Evolutionary conservation across 1,140 invertebrate species (phyloP), one percentile per base, ranked within the genome.

Genomic region (Radopholus similis): DNA sequence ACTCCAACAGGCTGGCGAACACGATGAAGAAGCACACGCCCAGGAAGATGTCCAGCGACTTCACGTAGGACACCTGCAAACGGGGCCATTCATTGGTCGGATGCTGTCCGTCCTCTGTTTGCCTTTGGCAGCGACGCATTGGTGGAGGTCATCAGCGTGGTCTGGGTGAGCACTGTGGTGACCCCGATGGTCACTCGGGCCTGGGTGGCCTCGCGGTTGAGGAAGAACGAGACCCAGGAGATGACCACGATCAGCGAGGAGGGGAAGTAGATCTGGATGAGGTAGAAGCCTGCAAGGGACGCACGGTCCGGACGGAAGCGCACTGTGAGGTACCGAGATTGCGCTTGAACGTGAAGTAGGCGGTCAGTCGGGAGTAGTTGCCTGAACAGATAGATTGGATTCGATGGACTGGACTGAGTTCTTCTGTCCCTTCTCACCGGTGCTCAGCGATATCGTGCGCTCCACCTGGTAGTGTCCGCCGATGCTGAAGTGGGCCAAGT

Each of bases 231-330:
- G 82, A 84, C 78, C 80, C 81, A 83, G 13, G 69, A 74, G 40
- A 75, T 78, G 0, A 75, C 83, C 38, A 83, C 82, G 15, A 71
- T 73, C 65, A 97, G 88, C 83, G 91, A 91, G 83, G 93, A 95
- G 75, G 94, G 94, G 86, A 97, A 95, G 88, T 97, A 97, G 85
- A 97, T 96, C 87, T 97, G 94, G 85, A 97, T 97, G 79, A 97
- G 87, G 87, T 97, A 97, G 88, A 97, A 97, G 78, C 94, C 44
- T 49, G 26, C 4, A 49, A 49, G 18, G n/a, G n/a, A n/a, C n/a
- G n/a, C n/a, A n/a, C n/a, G n/a, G n/a, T n/a, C n/a, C n/a, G n/a
- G n/a, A n/a, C n/a, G n/a, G n/a, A n/a, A n/a, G n/a, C n/a, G n/a
- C n/a, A n/a, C n/a, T n/a, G n/a, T n/a, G n/a, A n/a, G n/a, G n/a